phyloP scores from a whole-genome alignment of 2,113 vertebrate genomes.

The Coryphaenoides rupestris region DNA sequence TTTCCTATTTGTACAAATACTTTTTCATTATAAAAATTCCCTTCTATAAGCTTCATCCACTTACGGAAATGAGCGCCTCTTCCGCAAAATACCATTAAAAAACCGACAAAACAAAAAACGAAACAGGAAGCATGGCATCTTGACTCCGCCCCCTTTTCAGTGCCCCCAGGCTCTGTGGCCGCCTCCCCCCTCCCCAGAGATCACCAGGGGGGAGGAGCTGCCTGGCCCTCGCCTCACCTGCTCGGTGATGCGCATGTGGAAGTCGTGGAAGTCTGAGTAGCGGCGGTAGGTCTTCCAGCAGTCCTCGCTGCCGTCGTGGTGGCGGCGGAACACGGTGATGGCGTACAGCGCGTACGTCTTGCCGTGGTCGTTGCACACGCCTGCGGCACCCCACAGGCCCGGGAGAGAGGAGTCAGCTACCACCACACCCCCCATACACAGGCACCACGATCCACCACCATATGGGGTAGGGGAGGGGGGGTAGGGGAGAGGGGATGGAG shows the following conservation, averaged over 20 bases:
- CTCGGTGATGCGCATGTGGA: constrained; percentile 97
- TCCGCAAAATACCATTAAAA: too few species aligned
- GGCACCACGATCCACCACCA: constrained; percentile 43
- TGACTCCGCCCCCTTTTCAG: too few species aligned
- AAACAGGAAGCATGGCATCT: too few species aligned
- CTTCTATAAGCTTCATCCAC: too few species aligned
- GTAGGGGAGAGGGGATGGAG: constrained; percentile 62
- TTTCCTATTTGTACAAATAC: too few species aligned
- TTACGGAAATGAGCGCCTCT: too few species aligned
- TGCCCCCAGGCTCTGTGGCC: too few species aligned
- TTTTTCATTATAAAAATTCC: too few species aligned
- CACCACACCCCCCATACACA: constrained; percentile 44
- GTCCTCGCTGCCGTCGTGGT: constrained; percentile 79
- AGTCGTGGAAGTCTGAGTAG: constrained; percentile 98
- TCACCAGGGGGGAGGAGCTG: too few species aligned
- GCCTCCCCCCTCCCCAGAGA: too few species aligned
- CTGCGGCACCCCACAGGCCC: constrained; percentile 87
- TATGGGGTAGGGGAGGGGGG: constrained; percentile 9
- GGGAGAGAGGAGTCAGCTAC: constrained; percentile 88
- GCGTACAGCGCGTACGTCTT: constrained; percentile 96
- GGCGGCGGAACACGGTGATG: constrained; percentile 89
- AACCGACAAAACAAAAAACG: too few species aligned
- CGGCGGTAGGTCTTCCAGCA: constrained; percentile 96
- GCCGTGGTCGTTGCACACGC: constrained; percentile 97
- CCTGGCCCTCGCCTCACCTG: constrained; percentile 81